Evolutionary conservation across 2,888 invertebrate species (phyloP).

Genomic region (Pheosia tremula): DNA sequence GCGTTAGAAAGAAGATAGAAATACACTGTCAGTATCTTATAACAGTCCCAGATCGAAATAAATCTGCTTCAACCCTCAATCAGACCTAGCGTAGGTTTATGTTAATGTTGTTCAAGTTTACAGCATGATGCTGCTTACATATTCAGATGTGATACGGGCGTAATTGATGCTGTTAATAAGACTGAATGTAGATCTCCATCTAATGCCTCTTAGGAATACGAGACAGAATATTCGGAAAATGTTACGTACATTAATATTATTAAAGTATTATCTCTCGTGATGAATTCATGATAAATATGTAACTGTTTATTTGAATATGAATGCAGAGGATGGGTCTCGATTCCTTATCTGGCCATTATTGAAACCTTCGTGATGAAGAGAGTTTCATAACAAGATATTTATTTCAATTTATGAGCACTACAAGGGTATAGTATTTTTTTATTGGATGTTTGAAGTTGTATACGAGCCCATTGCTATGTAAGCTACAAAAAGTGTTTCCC

Average conservation of each 20-base stretch:
- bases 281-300: background rate
- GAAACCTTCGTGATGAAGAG: background rate
- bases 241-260: background rate
- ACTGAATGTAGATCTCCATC: background rate
- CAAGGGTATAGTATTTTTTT: no score
- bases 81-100: constrained; percentile 3
- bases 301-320: background rate
- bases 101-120: background rate
- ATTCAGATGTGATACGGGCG: background rate
- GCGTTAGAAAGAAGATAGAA: background rate
- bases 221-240: background rate
- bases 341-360: background rate
- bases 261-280: background rate
- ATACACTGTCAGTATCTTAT: background rate
- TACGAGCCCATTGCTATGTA: no score
- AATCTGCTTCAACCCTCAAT: background rate
- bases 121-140: background rate
- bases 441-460: no score
- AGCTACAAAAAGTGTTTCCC: no score
- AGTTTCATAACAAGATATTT: background rate
- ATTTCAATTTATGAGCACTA: no score
- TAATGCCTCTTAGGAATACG: background rate
- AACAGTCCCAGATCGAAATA: background rate
- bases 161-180: constrained; percentile 3
- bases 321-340: background rate